These are phyloP conservation scores for Lophochroa leadbeateri DNA, from an alignment of 2,113 vertebrate species.

Conservation along the genomic window DNA sequence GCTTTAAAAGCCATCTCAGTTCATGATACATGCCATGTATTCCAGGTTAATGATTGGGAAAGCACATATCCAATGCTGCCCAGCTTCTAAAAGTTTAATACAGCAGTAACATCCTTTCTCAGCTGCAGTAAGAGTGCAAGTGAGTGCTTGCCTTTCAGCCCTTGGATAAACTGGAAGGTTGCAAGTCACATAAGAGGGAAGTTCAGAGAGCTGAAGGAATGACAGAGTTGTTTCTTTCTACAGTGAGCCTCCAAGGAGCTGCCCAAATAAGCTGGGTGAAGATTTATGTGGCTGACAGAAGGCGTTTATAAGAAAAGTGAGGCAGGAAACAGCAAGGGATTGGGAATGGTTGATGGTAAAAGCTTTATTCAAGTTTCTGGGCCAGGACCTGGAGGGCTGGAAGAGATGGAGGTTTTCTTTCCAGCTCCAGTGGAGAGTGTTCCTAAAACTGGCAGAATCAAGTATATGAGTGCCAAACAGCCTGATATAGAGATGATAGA, in stretches of 20 bases:
- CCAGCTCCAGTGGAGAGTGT: neutral
- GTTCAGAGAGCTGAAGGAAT: slow-evolving; percentile 6
- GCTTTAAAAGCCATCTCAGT: neutral
- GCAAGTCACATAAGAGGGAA: neutral
- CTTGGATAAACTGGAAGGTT: neutral
- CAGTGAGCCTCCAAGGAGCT: neutral
- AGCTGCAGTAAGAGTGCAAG: neutral
- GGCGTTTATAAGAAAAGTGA: neutral
- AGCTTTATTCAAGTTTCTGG: slow-evolving; percentile 1
- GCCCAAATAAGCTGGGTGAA: neutral
- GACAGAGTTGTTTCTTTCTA: slow-evolving; percentile 14
- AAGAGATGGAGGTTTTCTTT: neutral
- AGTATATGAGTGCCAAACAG: neutral
- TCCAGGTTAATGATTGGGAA: neutral
- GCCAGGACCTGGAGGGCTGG: neutral
- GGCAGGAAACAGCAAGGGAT: neutral
- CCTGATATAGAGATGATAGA: neutral
- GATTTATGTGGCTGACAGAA: slow-evolving; percentile 50
- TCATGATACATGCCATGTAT: neutral
- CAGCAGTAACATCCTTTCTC: neutral
- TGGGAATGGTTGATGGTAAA: neutral
- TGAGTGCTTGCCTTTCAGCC: neutral
- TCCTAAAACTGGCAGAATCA: neutral
- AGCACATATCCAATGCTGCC: neutral
- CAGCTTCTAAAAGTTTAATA: neutral